Evolutionary conservation across 1,140 invertebrate genomes (phyloP).

Genomic region (Drosophila pseudoobscura): DNA sequence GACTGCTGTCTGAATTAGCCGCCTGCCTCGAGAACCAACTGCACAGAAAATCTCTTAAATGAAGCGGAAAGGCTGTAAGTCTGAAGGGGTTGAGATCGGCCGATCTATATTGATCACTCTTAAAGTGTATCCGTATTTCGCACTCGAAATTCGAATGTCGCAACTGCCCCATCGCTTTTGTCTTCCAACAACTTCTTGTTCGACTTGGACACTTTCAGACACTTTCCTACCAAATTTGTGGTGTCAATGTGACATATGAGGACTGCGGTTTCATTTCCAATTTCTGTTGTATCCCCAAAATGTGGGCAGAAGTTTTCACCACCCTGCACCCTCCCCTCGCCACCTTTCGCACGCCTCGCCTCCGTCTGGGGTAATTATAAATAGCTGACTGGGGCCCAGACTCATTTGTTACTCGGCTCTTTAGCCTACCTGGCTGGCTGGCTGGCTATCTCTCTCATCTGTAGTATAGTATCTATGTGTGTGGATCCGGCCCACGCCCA

Average conservation of each 20-base stretch:
- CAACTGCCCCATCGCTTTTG: no score
- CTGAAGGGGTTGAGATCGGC: background rate
- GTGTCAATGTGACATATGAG: constrained; percentile 38
- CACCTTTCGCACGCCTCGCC: background rate
- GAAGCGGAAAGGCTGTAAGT: background rate
- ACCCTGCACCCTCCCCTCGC: constrained; percentile 7
- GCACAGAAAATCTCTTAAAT: background rate
- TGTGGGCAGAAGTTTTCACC: constrained; percentile 1
- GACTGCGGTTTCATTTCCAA: constrained; percentile 24
- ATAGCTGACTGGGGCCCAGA: constrained; percentile 42
- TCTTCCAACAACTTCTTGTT: no score
- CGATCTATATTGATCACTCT: no score
- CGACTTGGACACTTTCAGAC: constrained; percentile 6
- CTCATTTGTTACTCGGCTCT: constrained; percentile 31
- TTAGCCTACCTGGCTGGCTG: background rate
- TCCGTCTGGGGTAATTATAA: constrained; percentile 44
- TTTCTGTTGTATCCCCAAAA: constrained; percentile 6
- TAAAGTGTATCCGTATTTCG: no score
- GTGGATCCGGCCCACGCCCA: no score
- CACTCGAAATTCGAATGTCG: no score
- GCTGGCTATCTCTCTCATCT: background rate
- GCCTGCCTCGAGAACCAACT: background rate
- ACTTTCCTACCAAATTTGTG: constrained; percentile 17
- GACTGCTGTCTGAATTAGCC: constrained; percentile 44
- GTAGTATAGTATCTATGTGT: background rate